Evolutionary conservation across 1,140 invertebrate species (phyloP).

Genomic region (Penaeus japonicus): DNA sequence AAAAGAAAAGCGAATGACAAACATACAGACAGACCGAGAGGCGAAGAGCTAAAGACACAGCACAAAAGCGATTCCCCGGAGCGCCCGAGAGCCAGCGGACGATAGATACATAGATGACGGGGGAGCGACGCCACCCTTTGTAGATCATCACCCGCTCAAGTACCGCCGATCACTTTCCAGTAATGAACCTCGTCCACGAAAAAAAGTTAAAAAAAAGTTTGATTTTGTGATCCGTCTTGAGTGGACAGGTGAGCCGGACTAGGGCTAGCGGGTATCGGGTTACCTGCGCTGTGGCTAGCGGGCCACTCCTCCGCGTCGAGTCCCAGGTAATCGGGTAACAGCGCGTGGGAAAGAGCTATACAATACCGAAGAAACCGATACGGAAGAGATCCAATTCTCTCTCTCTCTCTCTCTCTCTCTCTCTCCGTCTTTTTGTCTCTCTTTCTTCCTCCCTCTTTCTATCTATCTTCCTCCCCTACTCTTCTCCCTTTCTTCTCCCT

Average conservation of each 20-base stretch:
- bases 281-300: not conserved
- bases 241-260: not conserved
- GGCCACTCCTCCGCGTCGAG: not conserved
- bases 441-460: not conserved
- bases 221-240: too few relatives aligned
- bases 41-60: too few relatives aligned
- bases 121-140: too few relatives aligned
- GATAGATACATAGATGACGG: too few relatives aligned
- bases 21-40: too few relatives aligned
- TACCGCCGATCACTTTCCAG: too few relatives aligned
- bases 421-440: not conserved
- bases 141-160: too few relatives aligned
- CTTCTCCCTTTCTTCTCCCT: not conserved
- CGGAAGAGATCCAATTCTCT: not conserved
- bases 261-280: conserved; percentile 18
- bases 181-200: too few relatives aligned
- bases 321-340: conserved; percentile 46
- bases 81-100: too few relatives aligned
- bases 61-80: too few relatives aligned
- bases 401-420: not conserved
- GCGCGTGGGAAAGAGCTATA: conserved; percentile 28
- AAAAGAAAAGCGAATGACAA: too few relatives aligned
- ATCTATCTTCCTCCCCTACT: not conserved
- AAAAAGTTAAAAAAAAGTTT: too few relatives aligned
- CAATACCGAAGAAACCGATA: conserved; percentile 20